Conservation (phyloP, 2,797 vertebrate genomes). For the Takifugu rubripes region DNA sequence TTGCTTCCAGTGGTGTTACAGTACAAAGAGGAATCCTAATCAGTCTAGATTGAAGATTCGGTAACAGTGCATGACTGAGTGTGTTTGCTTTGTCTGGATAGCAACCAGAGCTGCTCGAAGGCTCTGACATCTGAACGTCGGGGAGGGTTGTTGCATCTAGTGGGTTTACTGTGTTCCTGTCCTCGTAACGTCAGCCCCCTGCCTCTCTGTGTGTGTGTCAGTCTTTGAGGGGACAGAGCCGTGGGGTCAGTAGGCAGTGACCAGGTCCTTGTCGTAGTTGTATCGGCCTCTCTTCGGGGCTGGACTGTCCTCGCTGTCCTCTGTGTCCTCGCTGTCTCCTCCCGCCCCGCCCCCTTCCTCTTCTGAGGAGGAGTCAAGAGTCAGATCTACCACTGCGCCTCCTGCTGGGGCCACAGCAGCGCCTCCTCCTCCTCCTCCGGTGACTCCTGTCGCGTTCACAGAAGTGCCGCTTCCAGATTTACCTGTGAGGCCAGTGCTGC, state of each 20-base stretch:
- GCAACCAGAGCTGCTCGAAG: slow-evolving; percentile 62
- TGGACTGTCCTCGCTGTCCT: slow-evolving; percentile 88
- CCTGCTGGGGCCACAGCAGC: slow-evolving; percentile 55
- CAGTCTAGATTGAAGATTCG: slow-evolving; percentile 62
- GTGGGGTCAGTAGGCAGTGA: slow-evolving; percentile 91
- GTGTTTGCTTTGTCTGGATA: slow-evolving; percentile 54
- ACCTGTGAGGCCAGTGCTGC: slow-evolving; percentile 76
- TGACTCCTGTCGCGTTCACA: slow-evolving; percentile 49
- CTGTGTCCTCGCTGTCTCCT: slow-evolving; percentile 93
- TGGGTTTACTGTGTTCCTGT: slow-evolving; percentile 66
- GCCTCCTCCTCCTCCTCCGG: slow-evolving; percentile 52
- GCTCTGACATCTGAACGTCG: slow-evolving; percentile 49
- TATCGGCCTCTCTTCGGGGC: slow-evolving; percentile 89
- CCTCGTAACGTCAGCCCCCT: slow-evolving; percentile 61
- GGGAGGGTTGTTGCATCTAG: slow-evolving; percentile 56
- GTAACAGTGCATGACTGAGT: slow-evolving; percentile 64
- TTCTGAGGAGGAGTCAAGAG: slow-evolving; percentile 94
- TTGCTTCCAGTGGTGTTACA: slow-evolving; percentile 69
- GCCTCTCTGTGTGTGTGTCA: slow-evolving; percentile 60
- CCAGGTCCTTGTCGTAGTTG: slow-evolving; percentile 93
- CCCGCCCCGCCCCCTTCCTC: slow-evolving; percentile 85
- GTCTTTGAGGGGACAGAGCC: slow-evolving; percentile 63
- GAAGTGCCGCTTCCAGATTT: slow-evolving; percentile 76
- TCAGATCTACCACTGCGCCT: slow-evolving; percentile 91
- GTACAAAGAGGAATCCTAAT: slow-evolving; percentile 67